These are phyloP conservation scores for Drosophila atripex DNA, from an alignment of 2,888 invertebrate genomes.

Conservation along the genomic window DNA sequence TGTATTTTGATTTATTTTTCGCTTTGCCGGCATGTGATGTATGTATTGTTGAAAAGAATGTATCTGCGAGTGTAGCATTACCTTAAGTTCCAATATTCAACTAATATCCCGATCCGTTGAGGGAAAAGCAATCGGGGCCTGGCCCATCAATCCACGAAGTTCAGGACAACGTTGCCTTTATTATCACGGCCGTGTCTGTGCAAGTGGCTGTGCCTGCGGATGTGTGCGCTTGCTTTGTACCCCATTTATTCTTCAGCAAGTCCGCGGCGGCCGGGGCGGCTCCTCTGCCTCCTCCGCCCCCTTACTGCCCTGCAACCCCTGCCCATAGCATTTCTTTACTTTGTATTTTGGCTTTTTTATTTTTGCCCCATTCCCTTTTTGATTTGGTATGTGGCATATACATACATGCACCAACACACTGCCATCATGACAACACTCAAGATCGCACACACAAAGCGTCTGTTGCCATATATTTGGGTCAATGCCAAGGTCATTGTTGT, in stretches of 20 bases:
- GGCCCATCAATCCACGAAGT: neutral
- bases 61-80: neutral
- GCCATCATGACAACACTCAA: slow-evolving; percentile 57
- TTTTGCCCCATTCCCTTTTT: slow-evolving; percentile 61
- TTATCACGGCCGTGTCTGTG: neutral
- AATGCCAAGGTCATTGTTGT: slow-evolving; percentile 59
- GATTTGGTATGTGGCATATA: slow-evolving; percentile 46
- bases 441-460: slow-evolving; percentile 66
- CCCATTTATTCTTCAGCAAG: slow-evolving; percentile 69
- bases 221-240: slow-evolving; percentile 47
- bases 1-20: slow-evolving; percentile 44
- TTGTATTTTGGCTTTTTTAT: slow-evolving; percentile 45
- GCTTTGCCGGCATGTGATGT: slow-evolving; percentile 36
- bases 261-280: slow-evolving; percentile 45
- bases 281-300: neutral
- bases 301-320: slow-evolving; percentile 2
- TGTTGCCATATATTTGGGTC: slow-evolving; percentile 61
- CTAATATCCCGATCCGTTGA: too few relatives aligned
- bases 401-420: slow-evolving; percentile 56
- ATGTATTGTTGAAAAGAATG: too few relatives aligned
- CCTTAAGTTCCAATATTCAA: too few relatives aligned
- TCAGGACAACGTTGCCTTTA: neutral
- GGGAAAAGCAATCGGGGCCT: too few relatives aligned
- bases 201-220: slow-evolving; percentile 7
- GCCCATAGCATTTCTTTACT: slow-evolving; percentile 54